Conservation (phyloP, 2,797 vertebrate genomes). For the Pogoniulus pusillus region DNA sequence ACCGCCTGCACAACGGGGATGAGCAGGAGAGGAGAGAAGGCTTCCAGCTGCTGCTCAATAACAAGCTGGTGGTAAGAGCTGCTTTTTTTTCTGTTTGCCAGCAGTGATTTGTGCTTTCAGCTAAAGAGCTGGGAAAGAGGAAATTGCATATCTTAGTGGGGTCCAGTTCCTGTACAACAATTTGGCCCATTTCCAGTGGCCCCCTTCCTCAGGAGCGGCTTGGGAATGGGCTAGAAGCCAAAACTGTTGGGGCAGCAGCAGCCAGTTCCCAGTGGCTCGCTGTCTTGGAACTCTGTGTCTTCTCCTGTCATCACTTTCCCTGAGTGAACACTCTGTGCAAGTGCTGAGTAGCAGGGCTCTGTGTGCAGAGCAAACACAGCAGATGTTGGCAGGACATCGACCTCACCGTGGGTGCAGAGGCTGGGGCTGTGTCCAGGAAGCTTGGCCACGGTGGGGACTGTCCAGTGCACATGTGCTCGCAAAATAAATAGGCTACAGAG, state of each 20-base stretch:
- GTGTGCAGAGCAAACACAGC: fast-evolving
- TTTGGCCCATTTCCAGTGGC: too few relatives aligned
- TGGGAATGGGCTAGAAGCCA: neutral
- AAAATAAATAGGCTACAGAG: fast-evolving
- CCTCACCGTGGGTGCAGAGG: fast-evolving
- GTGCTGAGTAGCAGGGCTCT: neutral
- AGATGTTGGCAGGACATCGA: fast-evolving
- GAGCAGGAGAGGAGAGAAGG: conserved; percentile 81
- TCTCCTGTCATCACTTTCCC: neutral
- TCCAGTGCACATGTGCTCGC: fast-evolving
- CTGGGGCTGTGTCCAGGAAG: fast-evolving
- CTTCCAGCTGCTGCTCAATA: conserved; percentile 86
- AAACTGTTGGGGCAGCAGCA: neutral
- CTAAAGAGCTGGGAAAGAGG: neutral
- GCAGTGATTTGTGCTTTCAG: neutral
- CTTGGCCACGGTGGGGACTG: neutral
- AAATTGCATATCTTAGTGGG: neutral
- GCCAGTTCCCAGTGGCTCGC: neutral
- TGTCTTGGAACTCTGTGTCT: neutral
- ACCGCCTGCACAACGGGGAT: conserved; percentile 82
- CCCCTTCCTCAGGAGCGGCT: neutral
- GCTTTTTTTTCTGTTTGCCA: neutral
- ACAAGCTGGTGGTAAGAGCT: conserved; percentile 83
- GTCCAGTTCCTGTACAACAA: neutral
- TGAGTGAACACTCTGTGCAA: neutral